These are phyloP conservation scores for Aricia agestis DNA, from an alignment of 1,140 invertebrate genomes.

Conservation along the genomic window DNA sequence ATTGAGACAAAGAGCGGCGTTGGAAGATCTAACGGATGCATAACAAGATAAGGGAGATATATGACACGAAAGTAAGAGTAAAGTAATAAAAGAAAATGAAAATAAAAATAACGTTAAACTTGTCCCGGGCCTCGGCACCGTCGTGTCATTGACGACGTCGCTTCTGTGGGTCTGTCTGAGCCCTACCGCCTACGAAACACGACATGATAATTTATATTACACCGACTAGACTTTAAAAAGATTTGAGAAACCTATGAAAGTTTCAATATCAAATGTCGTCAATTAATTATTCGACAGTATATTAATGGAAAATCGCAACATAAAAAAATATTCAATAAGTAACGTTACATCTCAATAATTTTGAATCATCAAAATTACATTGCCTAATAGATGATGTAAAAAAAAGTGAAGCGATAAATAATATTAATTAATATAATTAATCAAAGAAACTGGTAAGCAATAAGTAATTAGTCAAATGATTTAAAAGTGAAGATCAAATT, in stretches of 20 bases:
- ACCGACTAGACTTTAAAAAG: too few species aligned
- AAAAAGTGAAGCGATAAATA: not conserved
- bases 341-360: too few species aligned
- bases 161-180: not conserved
- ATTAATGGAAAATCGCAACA: not conserved
- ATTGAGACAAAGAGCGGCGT: not conserved
- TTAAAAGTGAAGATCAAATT: not conserved
- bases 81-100: constrained; percentile 56
- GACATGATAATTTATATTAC: too few species aligned
- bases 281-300: not conserved
- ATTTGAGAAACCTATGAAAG: too few species aligned
- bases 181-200: not conserved
- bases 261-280: too few species aligned
- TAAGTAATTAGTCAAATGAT: constrained; percentile 7
- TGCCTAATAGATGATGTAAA: not conserved
- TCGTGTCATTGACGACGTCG: not conserved
- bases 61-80: constrained; percentile 49
- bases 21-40: not conserved
- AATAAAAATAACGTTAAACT: constrained; percentile 37
- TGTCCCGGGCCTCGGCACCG: constrained; percentile 31
- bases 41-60: constrained; percentile 17
- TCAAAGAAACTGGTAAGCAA: not conserved
- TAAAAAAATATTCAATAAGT: not conserved
- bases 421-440: not conserved
- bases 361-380: not conserved